Percentiles rank a stretch among this genome's conserved stretches.
Conservation (phyloP, 2,797 vertebrate species). For the Acanthopagrus latus region DNA sequence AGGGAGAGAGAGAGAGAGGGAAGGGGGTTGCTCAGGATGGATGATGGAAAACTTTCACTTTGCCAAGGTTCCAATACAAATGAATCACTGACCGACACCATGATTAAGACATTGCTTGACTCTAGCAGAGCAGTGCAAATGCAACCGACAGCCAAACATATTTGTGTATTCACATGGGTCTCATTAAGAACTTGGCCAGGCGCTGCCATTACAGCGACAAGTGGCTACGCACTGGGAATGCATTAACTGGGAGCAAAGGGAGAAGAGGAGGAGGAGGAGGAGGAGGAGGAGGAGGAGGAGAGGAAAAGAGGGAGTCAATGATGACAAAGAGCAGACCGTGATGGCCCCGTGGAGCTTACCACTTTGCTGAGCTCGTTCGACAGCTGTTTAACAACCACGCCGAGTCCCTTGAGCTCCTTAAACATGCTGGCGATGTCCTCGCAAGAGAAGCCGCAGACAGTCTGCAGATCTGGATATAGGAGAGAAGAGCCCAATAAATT, state of each 20-base stretch:
- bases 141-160: conserved; percentile 73
- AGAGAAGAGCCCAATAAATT: conserved; percentile 41
- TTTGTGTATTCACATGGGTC: conserved; percentile 83
- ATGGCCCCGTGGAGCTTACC: conserved; percentile 84
- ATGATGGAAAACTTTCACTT: conserved; percentile 77
- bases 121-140: conserved; percentile 74
- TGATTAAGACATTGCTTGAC: conserved; percentile 81
- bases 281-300: conserved; percentile 12
- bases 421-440: conserved; percentile 95
- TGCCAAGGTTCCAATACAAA: conserved; percentile 82
- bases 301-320: conserved; percentile 41
- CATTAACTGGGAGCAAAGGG: conserved; percentile 51
- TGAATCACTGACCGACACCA: conserved; percentile 72
- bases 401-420: conserved; percentile 92
- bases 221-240: conserved; percentile 67
- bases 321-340: conserved; percentile 57
- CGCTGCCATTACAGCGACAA: conserved; percentile 74
- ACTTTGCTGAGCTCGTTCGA: conserved; percentile 91
- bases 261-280: neutral
- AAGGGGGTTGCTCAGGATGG: conserved; percentile 52
- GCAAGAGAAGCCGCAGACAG: conserved; percentile 96
- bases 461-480: conserved; percentile 85
- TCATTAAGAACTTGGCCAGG: conserved; percentile 79
- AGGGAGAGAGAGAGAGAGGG: conserved; percentile 32
- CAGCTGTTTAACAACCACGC: conserved; percentile 91